Base-by-base conservation (phyloP, 2,888 invertebrate species). In the Uloborus plumipes region DNA sequence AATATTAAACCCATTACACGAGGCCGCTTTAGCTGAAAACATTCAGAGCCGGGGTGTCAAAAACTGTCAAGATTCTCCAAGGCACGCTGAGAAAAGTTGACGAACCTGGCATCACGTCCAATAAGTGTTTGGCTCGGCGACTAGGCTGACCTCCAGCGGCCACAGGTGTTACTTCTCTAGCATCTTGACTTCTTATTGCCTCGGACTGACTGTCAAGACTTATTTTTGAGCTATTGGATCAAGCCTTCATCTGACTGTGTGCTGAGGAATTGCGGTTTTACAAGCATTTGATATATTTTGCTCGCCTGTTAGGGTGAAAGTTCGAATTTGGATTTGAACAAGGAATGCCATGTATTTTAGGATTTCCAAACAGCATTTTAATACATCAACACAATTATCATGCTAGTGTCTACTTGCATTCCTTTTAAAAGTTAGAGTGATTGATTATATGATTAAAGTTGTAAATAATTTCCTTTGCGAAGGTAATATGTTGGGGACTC, bases 91-190 rank as follows among this genome's bases (percentile, higher is more conserved):
- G 69, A 74, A 80, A 80, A 77, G 70, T 65, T 77, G 77, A 77
- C 69, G 77, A 77, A 80, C 62, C 70, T 80, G 80, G 80, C 80
- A 80, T 80, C 74, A 70, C 69, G 80, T 70, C 74, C 74, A 74
- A 80, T 80, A 80, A 80, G 73, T 73, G 80, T 80, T 80, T 74
- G 70, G 74, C 64, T 80, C 80, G 80, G 66, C 80, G 70, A 74
- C 80, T 74, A 64, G 69, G 73, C 80, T 80, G 80, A 80, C 80
- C 80, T 80, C 80, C 55, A 49, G 74, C 39, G 74, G 70, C 64
- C 74, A 64, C 80, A 80, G 80, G 80, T 80, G 80, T 80, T 74
- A 80, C 74, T 74, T 64, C 80, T 80, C 80, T 49, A 70, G 64
- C 70, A 74, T 64, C 64, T 64, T 53, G 61, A 70, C 74, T 39